phyloP scores from a whole-genome alignment of 2,113 vertebrate genomes.

The Heterocephalus glaber region DNA sequence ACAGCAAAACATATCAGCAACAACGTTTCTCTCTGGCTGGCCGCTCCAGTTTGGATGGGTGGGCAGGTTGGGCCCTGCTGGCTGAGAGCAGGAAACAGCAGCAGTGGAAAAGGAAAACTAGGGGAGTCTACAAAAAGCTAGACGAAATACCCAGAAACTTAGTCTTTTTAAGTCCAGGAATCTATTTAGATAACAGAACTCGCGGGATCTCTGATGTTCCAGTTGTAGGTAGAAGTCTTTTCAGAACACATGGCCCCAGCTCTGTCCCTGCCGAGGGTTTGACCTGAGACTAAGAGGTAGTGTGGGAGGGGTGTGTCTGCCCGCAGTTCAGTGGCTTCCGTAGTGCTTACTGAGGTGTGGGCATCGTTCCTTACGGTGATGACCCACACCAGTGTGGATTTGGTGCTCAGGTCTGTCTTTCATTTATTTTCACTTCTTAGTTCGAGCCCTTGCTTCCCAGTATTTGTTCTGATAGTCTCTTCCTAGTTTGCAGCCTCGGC shows the following conservation, averaged over 20 bases:
- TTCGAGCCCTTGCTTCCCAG: conserved; percentile 20
- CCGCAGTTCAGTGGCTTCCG: not conserved
- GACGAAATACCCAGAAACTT: not conserved
- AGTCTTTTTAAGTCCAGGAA: not conserved
- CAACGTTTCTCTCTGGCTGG: not conserved
- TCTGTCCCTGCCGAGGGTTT: not conserved
- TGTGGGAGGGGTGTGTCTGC: not conserved
- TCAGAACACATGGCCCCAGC: not conserved
- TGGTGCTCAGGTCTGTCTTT: not conserved
- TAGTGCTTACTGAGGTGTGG: not conserved
- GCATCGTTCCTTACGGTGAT: not conserved
- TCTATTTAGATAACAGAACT: not conserved
- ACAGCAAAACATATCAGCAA: no score
- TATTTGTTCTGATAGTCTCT: conserved; percentile 16
- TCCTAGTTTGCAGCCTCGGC: conserved; percentile 19
- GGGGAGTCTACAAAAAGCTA: not conserved
- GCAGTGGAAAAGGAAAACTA: not conserved
- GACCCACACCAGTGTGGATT: not conserved
- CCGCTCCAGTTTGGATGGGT: not conserved
- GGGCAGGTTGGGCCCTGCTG: not conserved
- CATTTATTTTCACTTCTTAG: conserved; percentile 47
- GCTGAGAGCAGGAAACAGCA: not conserved
- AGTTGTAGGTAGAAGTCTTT: conserved; percentile 13
- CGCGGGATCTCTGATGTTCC: conserved; percentile 14
- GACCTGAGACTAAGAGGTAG: not conserved